phyloP scores from a whole-genome alignment of 2,797 vertebrate genomes.

The Clarias fuscus region DNA sequence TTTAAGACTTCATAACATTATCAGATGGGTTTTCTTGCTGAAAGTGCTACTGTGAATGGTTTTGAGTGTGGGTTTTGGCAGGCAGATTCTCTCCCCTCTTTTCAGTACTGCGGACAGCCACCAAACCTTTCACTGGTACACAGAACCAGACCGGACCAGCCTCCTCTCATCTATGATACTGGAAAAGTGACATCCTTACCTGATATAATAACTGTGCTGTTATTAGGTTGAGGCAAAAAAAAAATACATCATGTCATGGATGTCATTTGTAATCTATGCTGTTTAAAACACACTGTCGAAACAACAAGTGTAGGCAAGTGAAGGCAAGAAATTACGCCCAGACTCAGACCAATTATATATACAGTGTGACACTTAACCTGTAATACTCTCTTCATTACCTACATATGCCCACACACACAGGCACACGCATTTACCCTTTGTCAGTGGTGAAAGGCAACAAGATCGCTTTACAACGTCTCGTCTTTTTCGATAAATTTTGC shows the following conservation, averaged over 20 bases:
- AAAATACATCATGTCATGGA: neutral
- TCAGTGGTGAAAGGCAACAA: constrained; percentile 85
- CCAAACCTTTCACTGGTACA: no score
- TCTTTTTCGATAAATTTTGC: constrained; percentile 96
- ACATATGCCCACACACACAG: constrained; percentile 16
- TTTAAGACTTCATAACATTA: no score
- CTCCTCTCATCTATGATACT: no score
- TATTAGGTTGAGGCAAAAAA: neutral
- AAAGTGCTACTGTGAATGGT: no score
- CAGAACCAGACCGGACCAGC: no score
- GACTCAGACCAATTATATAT: constrained; percentile 34
- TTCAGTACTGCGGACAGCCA: no score
- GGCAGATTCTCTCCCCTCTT: no score
- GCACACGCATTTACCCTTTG: constrained; percentile 82
- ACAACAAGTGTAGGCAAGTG: neutral
- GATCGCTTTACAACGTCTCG: constrained; percentile 82
- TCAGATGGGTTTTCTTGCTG: no score
- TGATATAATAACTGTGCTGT: neutral
- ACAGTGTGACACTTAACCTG: constrained; percentile 32
- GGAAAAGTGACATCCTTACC: neutral
- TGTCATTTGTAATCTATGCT: neutral
- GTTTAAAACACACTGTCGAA: neutral
- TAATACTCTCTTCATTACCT: constrained; percentile 28
- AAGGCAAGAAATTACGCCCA: neutral
- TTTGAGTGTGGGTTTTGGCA: no score